Evolutionary conservation across 2,113 vertebrate genomes (phyloP).

Genomic region (Ciconia stormi): DNA sequence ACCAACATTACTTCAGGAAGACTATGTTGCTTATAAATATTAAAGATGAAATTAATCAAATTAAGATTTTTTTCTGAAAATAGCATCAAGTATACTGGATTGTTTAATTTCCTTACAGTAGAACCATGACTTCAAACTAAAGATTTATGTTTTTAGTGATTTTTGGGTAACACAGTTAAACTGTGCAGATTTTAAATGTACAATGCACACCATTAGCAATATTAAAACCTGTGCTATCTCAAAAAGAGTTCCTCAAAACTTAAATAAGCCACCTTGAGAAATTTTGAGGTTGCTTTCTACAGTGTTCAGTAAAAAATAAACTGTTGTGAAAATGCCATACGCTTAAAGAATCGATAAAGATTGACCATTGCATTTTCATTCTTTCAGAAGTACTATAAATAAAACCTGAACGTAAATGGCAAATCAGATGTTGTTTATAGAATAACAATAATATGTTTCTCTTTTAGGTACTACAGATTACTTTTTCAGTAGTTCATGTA

Average conservation of each 20-base stretch:
- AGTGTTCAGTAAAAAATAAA: neutral
- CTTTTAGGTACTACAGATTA: neutral
- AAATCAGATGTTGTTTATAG: neutral
- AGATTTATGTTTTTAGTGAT: neutral
- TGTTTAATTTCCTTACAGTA: neutral
- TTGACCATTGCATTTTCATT: neutral
- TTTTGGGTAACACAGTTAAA: neutral
- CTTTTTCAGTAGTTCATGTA: neutral
- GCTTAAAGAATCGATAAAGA: neutral
- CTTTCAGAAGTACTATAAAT: neutral
- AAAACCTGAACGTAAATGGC: neutral
- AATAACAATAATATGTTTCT: neutral
- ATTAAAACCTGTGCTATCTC: neutral
- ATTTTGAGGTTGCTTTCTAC: neutral
- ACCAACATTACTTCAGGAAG: neutral
- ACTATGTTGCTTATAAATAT: neutral
- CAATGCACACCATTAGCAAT: neutral
- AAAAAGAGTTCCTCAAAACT: neutral
- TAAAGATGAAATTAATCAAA: neutral
- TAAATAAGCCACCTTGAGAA: neutral
- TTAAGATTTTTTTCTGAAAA: neutral
- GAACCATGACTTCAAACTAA: neutral
- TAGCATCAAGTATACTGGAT: neutral
- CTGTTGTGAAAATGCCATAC: neutral
- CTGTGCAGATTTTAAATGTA: neutral